Conservation (phyloP, 2,113 vertebrate genomes). For the Sisor rabdophorus region DNA sequence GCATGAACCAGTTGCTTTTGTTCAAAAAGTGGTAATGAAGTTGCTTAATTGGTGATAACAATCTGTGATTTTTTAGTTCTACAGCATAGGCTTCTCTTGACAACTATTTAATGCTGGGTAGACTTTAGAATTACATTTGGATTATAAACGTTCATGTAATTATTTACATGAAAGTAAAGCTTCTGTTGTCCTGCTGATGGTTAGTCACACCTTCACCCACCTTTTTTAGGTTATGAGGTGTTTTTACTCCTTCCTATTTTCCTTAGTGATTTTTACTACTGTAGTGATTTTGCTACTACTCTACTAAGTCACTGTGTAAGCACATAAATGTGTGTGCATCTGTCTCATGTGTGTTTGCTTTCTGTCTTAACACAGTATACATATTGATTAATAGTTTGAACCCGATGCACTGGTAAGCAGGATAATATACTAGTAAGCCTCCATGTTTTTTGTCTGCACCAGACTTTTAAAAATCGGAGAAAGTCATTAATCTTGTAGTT, state of each 20-base stretch:
- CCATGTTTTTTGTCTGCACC: too few species aligned
- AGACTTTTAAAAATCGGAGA: not conserved
- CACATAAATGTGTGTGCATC: not conserved
- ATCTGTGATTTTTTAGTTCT: constrained; percentile 18
- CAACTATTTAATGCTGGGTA: constrained; percentile 4
- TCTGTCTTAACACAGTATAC: not conserved
- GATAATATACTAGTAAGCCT: not conserved
- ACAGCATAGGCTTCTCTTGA: not conserved
- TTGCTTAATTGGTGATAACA: constrained; percentile 37
- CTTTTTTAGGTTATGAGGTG: not conserved
- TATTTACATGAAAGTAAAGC: not conserved
- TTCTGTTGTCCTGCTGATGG: not conserved
- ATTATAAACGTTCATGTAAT: not conserved
- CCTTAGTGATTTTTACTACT: not conserved
- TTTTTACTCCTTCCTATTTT: not conserved
- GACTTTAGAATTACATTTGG: constrained; percentile 3
- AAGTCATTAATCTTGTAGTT: too few species aligned
- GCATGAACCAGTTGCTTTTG: constrained; percentile 33
- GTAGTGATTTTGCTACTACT: not conserved
- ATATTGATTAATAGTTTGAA: not conserved
- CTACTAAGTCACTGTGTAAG: not conserved
- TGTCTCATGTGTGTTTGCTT: not conserved
- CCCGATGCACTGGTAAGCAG: not conserved
- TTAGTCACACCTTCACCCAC: not conserved
- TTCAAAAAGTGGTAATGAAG: constrained; percentile 41